These are phyloP conservation scores for Pachypsylla venusta DNA, from an alignment of 1,140 invertebrate species.

Conservation along the genomic window DNA sequence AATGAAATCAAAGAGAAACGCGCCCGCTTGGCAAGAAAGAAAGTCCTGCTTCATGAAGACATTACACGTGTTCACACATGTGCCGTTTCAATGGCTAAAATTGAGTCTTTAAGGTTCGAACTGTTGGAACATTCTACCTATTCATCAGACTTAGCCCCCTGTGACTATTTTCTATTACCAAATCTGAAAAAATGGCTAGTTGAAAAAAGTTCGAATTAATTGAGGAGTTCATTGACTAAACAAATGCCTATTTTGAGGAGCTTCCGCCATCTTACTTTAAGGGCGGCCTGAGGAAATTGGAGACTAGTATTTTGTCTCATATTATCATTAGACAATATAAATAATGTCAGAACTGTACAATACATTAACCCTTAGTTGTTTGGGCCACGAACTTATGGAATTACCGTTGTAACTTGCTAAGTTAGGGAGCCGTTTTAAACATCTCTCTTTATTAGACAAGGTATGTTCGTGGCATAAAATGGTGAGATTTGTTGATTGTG, in stretches of 20 bases:
- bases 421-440: too few species aligned
- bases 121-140: slow-evolving; percentile 26
- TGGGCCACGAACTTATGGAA: too few species aligned
- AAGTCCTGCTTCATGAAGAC: slow-evolving; percentile 26
- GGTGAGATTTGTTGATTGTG: too few species aligned
- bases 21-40: background rate
- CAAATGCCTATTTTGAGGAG: slow-evolving; percentile 14
- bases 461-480: too few species aligned
- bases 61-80: slow-evolving; percentile 27
- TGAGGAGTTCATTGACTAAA: slow-evolving; percentile 14
- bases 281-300: slow-evolving; percentile 14
- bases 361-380: too few species aligned
- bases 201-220: slow-evolving; percentile 13
- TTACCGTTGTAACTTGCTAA: too few species aligned
- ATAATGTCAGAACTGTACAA: too few species aligned
- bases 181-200: slow-evolving; percentile 19
- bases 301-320: too few species aligned
- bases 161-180: slow-evolving; percentile 27
- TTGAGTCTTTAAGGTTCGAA: slow-evolving; percentile 23
- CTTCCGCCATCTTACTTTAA: slow-evolving; percentile 5
- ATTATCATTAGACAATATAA: too few species aligned
- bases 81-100: slow-evolving; percentile 9
- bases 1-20: slow-evolving; percentile 4
- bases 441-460: too few species aligned
- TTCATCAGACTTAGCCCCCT: slow-evolving; percentile 27